Conservation (phyloP, 2,797 vertebrate genomes). For the Dicrostonyx torquatus region DNA sequence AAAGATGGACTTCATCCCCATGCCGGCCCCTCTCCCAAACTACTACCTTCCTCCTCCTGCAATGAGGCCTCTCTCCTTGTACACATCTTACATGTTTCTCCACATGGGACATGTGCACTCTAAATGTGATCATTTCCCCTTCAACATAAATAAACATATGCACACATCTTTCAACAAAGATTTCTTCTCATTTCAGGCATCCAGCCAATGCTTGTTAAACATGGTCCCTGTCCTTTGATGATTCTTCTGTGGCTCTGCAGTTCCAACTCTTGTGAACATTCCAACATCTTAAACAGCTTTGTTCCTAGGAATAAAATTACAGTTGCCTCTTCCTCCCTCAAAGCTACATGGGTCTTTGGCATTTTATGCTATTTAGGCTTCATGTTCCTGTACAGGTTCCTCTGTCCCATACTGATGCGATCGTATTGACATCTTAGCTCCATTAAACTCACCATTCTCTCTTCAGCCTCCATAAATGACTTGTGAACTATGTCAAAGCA, state of each 20-base stretch:
- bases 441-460: not conserved
- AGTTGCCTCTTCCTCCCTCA: not conserved
- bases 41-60: accelerated
- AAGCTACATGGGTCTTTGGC: not conserved
- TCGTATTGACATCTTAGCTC: not conserved
- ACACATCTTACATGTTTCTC: not conserved
- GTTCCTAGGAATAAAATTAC: not conserved
- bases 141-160: not conserved
- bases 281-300: not conserved
- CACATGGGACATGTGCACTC: accelerated
- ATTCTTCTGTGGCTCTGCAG: not conserved
- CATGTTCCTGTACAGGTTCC: not conserved
- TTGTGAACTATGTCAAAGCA: not conserved
- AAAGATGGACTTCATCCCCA: not conserved
- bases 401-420: not conserved
- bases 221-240: not conserved
- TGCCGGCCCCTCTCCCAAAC: not conserved
- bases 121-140: not conserved
- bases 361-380: not conserved
- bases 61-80: not conserved
- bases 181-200: constrained; percentile 15
- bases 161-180: constrained; percentile 23
- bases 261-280: not conserved
- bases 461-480: not conserved
- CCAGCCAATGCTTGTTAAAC: not conserved